These are phyloP conservation scores for Tenebrio molitor DNA, from an alignment of 1,140 invertebrate species.

Conservation along the genomic window DNA sequence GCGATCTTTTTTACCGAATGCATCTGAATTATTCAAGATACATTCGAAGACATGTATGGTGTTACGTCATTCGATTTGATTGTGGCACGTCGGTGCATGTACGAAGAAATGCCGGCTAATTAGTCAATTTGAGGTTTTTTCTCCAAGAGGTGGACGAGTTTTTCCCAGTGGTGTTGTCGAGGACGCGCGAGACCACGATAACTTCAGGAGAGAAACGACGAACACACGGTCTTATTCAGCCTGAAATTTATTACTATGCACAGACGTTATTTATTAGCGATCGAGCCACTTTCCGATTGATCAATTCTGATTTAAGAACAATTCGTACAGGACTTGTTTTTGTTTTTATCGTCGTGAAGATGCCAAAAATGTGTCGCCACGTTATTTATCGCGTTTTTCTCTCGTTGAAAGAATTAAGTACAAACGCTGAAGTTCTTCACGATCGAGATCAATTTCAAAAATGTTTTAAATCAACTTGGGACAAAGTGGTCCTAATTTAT, in stretches of 20 bases:
- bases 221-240: neutral
- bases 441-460: no score
- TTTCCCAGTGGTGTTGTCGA: conserved; percentile 13
- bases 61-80: conserved; percentile 37
- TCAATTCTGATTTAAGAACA: conserved; percentile 27
- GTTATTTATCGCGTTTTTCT: no score
- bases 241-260: conserved; percentile 26
- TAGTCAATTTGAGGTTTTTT: conserved; percentile 41
- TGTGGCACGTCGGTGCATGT: conserved; percentile 26
- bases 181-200: neutral
- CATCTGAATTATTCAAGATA: conserved; percentile 49
- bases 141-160: neutral
- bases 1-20: conserved; percentile 6
- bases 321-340: conserved; percentile 26
- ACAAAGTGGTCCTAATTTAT: no score
- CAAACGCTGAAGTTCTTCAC: no score
- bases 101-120: conserved; percentile 37
- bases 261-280: conserved; percentile 28
- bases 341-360: neutral
- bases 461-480: no score
- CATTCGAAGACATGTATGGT: conserved; percentile 44
- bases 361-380: conserved; percentile 17
- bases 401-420: no score
- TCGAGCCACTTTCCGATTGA: conserved; percentile 10
- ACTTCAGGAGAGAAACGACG: conserved; percentile 13